Percentiles rank a stretch among this genome's conserved stretches.
Evolutionary conservation across 2,113 vertebrate genomes (phyloP).

Genomic region (Motacilla tschutschensis): DNA sequence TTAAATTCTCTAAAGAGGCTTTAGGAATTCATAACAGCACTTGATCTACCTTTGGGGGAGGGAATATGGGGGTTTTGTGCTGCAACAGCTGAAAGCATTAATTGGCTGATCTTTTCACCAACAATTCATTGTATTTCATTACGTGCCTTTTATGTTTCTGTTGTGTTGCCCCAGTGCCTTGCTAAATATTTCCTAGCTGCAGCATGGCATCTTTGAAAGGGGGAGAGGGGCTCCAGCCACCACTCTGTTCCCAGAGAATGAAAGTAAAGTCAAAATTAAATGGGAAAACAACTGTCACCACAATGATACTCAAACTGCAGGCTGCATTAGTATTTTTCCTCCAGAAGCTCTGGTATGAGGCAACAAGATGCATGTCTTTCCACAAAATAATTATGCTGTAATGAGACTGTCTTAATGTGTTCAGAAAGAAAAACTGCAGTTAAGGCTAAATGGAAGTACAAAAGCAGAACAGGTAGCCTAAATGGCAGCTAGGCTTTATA

Average conservation of each 20-base stretch:
- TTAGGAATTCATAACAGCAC: constrained; percentile 28
- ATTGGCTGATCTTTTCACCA: constrained; percentile 2
- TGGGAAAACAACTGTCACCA: background rate
- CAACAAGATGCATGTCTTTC: background rate
- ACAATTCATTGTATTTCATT: background rate
- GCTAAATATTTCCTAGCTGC: constrained; percentile 3
- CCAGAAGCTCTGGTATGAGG: background rate
- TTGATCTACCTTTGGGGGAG: constrained; percentile 18
- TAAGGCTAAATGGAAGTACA: background rate
- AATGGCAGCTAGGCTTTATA: background rate
- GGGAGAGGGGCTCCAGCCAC: background rate
- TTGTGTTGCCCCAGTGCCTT: background rate
- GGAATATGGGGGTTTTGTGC: background rate
- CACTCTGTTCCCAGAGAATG: background rate
- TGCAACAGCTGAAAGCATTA: constrained; percentile 31
- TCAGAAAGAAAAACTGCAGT: background rate
- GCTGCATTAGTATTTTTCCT: background rate
- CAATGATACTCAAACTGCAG: background rate
- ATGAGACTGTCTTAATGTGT: background rate
- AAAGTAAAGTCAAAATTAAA: constrained; percentile 8
- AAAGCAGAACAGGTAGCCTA: background rate
- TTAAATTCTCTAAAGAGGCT: constrained; percentile 40
- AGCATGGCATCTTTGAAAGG: background rate
- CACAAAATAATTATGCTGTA: background rate
- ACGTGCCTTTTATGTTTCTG: background rate